Conservation (phyloP, 1,140 invertebrate species). For the Apis cerana region DNA sequence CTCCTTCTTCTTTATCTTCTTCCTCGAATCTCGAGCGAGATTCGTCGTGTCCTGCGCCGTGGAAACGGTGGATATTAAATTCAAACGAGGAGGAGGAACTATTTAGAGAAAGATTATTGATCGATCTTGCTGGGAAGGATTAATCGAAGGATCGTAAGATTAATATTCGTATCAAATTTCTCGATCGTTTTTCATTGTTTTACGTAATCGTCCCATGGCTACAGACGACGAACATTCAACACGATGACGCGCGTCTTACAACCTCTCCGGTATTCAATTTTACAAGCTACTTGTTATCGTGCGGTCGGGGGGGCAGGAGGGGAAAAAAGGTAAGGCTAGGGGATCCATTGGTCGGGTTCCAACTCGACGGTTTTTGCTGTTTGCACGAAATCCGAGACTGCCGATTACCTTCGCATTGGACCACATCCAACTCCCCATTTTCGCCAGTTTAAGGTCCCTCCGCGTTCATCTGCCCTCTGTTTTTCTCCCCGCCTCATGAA, state of each 20-base stretch:
- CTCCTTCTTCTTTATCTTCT: background rate
- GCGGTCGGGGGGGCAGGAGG: background rate
- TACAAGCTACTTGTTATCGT: slow-evolving; percentile 64
- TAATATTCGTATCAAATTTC: background rate
- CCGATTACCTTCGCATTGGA: slow-evolving; percentile 71
- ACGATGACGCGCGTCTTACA: slow-evolving; percentile 24
- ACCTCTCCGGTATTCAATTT: slow-evolving; percentile 56
- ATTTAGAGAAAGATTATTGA: background rate
- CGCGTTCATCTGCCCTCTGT: slow-evolving; percentile 53
- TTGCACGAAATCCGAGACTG: slow-evolving; percentile 65
- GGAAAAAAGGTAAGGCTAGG: slow-evolving; percentile 51
- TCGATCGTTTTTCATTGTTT: too few relatives aligned
- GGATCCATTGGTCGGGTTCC: slow-evolving; percentile 68
- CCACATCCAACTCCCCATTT: slow-evolving; percentile 68
- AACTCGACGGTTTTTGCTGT: slow-evolving; percentile 66
- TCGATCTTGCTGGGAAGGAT: too few relatives aligned
- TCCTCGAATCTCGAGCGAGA: background rate
- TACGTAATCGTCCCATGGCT: too few relatives aligned
- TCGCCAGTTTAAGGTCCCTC: slow-evolving; percentile 63
- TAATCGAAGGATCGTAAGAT: background rate
- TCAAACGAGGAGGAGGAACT: background rate
- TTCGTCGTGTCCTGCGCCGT: background rate
- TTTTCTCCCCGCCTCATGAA: slow-evolving; percentile 54
- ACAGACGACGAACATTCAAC: background rate
- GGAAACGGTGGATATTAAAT: background rate